phyloP scores from a whole-genome alignment of 1,140 invertebrate genomes.

The Chelonus insularis region DNA sequence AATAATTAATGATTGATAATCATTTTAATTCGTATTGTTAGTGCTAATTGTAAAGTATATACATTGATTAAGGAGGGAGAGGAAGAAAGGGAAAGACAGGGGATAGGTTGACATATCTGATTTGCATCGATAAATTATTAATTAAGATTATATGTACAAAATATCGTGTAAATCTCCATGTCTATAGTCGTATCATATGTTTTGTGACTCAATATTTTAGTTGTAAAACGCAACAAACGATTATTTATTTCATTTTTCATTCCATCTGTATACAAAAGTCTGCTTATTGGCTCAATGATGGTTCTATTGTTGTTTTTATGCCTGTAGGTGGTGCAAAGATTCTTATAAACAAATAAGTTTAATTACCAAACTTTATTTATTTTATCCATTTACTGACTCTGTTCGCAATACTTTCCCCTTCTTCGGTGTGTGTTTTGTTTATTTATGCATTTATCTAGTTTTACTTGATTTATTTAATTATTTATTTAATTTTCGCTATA shows the following conservation, averaged over 20 bases:
- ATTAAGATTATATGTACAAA: background rate
- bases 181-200: no score
- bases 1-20: conserved; percentile 10
- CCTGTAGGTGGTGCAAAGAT: no score
- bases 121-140: background rate
- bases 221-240: no score
- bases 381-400: background rate
- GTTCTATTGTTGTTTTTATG: no score
- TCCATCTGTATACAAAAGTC: no score
- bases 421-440: background rate
- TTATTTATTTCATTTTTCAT: no score
- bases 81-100: conserved; percentile 13
- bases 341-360: no score
- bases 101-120: background rate
- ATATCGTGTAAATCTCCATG: no score
- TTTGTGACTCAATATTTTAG: no score
- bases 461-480: background rate
- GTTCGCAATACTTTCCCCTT: background rate
- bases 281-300: no score
- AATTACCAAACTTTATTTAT: no score
- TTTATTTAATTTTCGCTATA: conserved; percentile 22
- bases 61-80: conserved; percentile 12
- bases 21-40: conserved; percentile 28
- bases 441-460: no score
- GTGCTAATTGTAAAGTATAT: conserved; percentile 25